Conservation (phyloP, 2,888 invertebrate genomes). For the Scrobipalpa atriplicella region DNA sequence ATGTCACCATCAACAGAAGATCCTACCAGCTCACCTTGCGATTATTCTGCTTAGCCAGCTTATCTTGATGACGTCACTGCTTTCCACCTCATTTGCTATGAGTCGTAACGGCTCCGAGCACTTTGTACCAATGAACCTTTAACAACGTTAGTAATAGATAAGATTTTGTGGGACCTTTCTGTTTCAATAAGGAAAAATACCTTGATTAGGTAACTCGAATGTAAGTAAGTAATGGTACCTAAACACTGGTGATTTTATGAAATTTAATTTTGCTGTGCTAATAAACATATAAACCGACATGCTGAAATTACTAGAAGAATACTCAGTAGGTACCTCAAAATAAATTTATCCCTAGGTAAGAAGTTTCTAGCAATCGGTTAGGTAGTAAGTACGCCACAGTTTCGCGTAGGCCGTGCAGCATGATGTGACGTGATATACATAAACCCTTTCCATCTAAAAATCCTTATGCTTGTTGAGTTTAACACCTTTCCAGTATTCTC, state of each 20-base stretch:
- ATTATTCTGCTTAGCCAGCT: neutral
- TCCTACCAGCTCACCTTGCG: neutral
- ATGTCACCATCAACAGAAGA: neutral
- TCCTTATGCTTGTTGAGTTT: too few relatives aligned
- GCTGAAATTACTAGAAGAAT: too few relatives aligned
- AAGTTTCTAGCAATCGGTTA: too few relatives aligned
- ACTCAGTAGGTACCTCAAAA: too few relatives aligned
- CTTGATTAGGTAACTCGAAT: constrained; percentile 7
- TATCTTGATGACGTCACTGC: constrained; percentile 16
- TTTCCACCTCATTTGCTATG: constrained; percentile 21
- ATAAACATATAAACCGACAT: too few relatives aligned
- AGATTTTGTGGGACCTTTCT: constrained; percentile 1
- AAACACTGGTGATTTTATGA: neutral
- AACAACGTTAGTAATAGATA: neutral
- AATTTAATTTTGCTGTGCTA: too few relatives aligned
- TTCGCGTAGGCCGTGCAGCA: too few relatives aligned
- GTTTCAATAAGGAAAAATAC: constrained; percentile 6
- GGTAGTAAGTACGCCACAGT: too few relatives aligned
- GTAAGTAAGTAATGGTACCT: neutral
- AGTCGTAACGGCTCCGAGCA: constrained; percentile 22
- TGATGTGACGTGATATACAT: too few relatives aligned
- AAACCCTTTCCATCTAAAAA: too few relatives aligned
- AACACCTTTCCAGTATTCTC: too few relatives aligned
- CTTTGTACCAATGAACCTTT: constrained; percentile 25
- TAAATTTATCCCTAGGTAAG: too few relatives aligned